These are phyloP conservation scores for Apolygus lucorum DNA, from an alignment of 1,140 invertebrate genomes.

Conservation along the genomic window DNA sequence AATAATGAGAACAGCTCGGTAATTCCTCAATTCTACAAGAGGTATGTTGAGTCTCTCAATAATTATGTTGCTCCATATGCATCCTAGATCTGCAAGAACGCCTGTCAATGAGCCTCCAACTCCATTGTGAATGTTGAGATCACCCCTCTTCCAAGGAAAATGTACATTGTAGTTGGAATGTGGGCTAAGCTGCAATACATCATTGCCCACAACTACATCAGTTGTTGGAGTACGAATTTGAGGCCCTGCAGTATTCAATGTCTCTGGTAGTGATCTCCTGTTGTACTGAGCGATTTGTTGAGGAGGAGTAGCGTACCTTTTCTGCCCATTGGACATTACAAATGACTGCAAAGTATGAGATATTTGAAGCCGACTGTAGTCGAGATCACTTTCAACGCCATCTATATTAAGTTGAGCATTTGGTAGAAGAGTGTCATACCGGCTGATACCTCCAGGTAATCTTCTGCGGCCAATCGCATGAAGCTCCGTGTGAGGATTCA, in stretches of 20 bases:
- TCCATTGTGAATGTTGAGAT: slow-evolving; percentile 73
- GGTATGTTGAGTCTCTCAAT: slow-evolving; percentile 66
- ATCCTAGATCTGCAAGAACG: slow-evolving; percentile 73
- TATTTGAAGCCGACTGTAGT: slow-evolving; percentile 70
- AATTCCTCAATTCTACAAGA: slow-evolving; percentile 64
- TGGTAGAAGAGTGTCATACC: slow-evolving; percentile 58
- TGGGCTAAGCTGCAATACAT: slow-evolving; percentile 64
- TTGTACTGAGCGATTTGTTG: slow-evolving; percentile 82
- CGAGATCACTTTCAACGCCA: slow-evolving; percentile 49
- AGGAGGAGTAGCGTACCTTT: slow-evolving; percentile 72
- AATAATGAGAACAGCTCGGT: slow-evolving; percentile 78
- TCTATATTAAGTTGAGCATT: slow-evolving; percentile 43
- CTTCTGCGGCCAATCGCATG: slow-evolving; percentile 75
- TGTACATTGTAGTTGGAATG: slow-evolving; percentile 70
- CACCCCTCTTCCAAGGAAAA: slow-evolving; percentile 79
- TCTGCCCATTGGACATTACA: slow-evolving; percentile 66
- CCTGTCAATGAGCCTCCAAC: slow-evolving; percentile 76
- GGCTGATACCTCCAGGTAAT: slow-evolving; percentile 45
- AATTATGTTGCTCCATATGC: slow-evolving; percentile 78
- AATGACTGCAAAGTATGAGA: slow-evolving; percentile 76
- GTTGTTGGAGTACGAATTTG: slow-evolving; percentile 40
- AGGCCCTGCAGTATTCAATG: slow-evolving; percentile 42
- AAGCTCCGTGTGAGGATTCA: slow-evolving; percentile 71
- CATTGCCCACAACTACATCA: slow-evolving; percentile 56
- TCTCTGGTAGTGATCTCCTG: slow-evolving; percentile 59